Evolutionary conservation across 2,113 vertebrate genomes (phyloP).

Genomic region (Colaptes auratus): DNA sequence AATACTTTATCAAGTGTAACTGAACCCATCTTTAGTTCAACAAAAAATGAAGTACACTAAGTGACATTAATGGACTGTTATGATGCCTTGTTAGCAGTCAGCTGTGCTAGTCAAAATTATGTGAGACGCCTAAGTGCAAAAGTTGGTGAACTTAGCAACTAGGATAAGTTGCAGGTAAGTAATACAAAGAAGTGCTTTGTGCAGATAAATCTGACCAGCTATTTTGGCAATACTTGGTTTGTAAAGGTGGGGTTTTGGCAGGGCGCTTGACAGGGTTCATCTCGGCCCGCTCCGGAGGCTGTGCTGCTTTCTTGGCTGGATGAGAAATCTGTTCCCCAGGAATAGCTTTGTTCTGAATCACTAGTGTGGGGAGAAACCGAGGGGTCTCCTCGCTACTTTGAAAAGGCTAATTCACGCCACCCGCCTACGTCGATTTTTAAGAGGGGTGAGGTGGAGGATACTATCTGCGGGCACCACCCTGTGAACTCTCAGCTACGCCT

Average conservation of each 20-base stretch:
- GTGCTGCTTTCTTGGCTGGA: rapidly evolving
- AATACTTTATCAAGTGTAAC: not conserved
- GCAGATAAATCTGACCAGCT: not conserved
- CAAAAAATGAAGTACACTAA: not conserved
- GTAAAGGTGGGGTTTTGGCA: rapidly evolving
- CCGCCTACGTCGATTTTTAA: not conserved
- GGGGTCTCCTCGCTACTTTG: rapidly evolving
- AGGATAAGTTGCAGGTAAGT: rapidly evolving
- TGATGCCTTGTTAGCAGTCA: not conserved
- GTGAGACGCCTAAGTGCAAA: too few relatives aligned
- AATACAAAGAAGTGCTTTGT: not conserved
- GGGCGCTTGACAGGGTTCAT: rapidly evolving
- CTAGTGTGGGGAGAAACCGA: rapidly evolving
- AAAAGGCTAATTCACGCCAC: not conserved
- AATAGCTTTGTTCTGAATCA: not conserved
- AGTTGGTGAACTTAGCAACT: rapidly evolving
- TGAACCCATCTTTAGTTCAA: not conserved
- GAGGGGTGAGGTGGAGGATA: not conserved
- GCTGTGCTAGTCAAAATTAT: rapidly evolving
- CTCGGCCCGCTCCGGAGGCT: rapidly evolving
- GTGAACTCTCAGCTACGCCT: rapidly evolving
- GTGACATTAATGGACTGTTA: rapidly evolving
- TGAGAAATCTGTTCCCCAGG: not conserved
- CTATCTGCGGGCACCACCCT: too few relatives aligned
- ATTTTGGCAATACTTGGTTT: not conserved